These are phyloP conservation scores for Limnephilus marmoratus DNA, from an alignment of 2,888 invertebrate species.

Conservation along the genomic window DNA sequence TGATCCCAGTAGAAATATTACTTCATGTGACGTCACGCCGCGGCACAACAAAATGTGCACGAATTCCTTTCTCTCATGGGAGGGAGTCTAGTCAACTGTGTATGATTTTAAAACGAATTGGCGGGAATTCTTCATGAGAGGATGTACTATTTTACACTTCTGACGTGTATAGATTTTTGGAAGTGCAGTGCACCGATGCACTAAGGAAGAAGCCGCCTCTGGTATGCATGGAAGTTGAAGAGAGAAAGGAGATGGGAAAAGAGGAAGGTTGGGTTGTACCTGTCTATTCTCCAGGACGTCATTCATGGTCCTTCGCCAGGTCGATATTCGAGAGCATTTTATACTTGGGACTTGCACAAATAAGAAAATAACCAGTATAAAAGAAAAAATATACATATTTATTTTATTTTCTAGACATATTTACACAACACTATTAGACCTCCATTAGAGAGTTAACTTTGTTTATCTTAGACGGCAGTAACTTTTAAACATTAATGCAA, in stretches of 20 bases:
- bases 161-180: too few species aligned
- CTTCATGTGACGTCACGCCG: too few species aligned
- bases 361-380: background rate
- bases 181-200: too few species aligned
- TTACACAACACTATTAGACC: background rate
- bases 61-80: too few species aligned
- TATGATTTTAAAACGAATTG: too few species aligned
- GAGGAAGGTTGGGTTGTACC: background rate
- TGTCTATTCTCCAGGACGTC: too few species aligned
- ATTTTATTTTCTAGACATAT: conserved; percentile 34
- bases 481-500: conserved; percentile 26
- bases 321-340: background rate
- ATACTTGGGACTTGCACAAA: background rate
- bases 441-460: conserved; percentile 31
- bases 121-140: too few species aligned
- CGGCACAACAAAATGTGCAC: too few species aligned
- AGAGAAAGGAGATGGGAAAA: background rate
- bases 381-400: conserved; percentile 44
- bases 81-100: too few species aligned
- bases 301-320: background rate
- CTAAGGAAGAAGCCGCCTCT: too few species aligned
- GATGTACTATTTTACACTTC: too few species aligned
- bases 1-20: too few species aligned
- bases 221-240: background rate
- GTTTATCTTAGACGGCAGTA: conserved; percentile 10